phyloP scores from a whole-genome alignment of 2,797 vertebrate species.

The Sphaeramia orbicularis region DNA sequence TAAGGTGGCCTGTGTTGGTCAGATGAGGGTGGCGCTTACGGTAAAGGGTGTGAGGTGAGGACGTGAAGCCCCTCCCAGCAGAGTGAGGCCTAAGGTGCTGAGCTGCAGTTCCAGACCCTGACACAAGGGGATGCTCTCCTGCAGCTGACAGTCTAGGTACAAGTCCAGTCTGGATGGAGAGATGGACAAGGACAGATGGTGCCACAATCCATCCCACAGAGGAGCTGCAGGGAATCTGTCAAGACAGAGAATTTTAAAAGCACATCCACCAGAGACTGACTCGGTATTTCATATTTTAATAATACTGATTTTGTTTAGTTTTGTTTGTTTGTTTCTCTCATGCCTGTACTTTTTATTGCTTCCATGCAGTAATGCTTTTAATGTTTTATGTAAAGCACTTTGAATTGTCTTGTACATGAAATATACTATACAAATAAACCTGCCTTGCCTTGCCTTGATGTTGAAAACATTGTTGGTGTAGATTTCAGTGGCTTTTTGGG shows the following conservation, averaged over 20 bases:
- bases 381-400: too few relatives aligned
- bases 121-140: slow-evolving; percentile 44
- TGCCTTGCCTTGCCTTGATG: too few relatives aligned
- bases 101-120: neutral
- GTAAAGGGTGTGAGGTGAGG: slow-evolving; percentile 65
- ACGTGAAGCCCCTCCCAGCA: slow-evolving; percentile 43
- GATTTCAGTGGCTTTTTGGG: too few relatives aligned
- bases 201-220: slow-evolving; percentile 47
- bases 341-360: too few relatives aligned
- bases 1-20: slow-evolving; percentile 8
- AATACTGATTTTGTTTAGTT: too few relatives aligned
- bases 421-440: too few relatives aligned
- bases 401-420: too few relatives aligned
- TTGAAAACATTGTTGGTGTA: neutral
- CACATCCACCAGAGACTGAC: slow-evolving; percentile 1
- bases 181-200: slow-evolving; percentile 36
- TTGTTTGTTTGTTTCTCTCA: too few relatives aligned
- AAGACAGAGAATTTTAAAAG: slow-evolving; percentile 3
- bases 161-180: slow-evolving; percentile 25
- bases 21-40: slow-evolving; percentile 57
- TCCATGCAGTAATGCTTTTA: too few relatives aligned
- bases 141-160: slow-evolving; percentile 38
- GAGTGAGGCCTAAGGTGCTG: slow-evolving; percentile 13
- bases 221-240: slow-evolving; percentile 39
- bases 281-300: neutral